Evolutionary conservation across 2,888 invertebrate genomes (phyloP).

Genomic region (Lydus trimaculatus): DNA sequence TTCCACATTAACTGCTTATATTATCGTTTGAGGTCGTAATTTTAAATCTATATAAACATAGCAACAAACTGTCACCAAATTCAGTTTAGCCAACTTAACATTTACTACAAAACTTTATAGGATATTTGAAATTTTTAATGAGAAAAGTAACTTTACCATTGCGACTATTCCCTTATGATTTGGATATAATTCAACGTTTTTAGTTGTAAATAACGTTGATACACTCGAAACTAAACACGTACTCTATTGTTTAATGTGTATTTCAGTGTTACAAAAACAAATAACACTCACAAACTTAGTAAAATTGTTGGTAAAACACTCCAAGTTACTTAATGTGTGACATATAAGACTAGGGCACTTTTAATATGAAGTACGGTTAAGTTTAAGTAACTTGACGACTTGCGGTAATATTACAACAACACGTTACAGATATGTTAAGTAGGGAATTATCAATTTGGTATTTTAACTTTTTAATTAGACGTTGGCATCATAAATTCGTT

Average conservation of each 20-base stretch:
- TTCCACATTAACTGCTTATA: not conserved
- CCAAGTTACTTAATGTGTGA: not conserved
- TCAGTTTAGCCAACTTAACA: too few relatives aligned
- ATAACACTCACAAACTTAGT: not conserved
- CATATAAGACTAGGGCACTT: not conserved
- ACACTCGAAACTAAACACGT: not conserved
- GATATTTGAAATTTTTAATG: too few relatives aligned
- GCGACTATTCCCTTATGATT: too few relatives aligned
- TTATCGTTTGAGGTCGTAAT: not conserved
- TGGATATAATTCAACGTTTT: not conserved
- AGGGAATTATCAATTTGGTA: not conserved
- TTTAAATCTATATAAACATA: not conserved
- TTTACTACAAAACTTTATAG: too few relatives aligned
- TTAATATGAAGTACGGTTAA: not conserved
- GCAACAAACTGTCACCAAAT: too few relatives aligned
- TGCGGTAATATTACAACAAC: too few relatives aligned
- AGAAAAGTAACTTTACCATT: not conserved
- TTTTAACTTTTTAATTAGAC: not conserved
- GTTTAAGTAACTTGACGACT: not conserved
- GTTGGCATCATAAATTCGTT: not conserved
- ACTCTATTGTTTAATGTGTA: not conserved
- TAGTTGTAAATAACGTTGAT: not conserved
- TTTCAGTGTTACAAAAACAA: not conserved
- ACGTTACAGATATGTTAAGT: too few relatives aligned
- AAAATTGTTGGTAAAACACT: not conserved